Percentiles rank a stretch among this genome's conserved stretches.
Evolutionary conservation across 2,888 invertebrate species (phyloP).

Genomic region (Synergus gifuensis): DNA sequence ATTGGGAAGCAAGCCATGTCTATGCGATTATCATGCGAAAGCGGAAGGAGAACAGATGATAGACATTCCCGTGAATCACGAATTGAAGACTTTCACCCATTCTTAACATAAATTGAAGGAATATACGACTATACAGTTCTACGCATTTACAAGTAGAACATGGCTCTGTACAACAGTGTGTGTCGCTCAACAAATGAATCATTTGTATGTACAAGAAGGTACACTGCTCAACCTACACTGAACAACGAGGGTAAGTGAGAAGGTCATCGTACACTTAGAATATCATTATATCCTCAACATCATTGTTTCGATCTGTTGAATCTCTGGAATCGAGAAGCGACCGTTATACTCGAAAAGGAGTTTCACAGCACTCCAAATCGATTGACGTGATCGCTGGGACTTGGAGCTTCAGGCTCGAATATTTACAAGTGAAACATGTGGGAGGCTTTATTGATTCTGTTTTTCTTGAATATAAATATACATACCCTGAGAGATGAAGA

Average conservation of each 20-base stretch:
- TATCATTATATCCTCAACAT: background rate
- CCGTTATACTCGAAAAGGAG: background rate
- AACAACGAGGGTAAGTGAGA: background rate
- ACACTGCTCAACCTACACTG: background rate
- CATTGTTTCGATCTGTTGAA: background rate
- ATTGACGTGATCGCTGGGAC: background rate
- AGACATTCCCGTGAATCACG: conserved; percentile 15
- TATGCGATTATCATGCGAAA: background rate
- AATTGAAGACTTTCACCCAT: conserved; percentile 17
- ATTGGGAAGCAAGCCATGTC: conserved; percentile 23
- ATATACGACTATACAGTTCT: background rate
- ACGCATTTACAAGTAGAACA: conserved; percentile 34
- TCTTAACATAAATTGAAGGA: background rate
- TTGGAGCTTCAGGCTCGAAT: background rate
- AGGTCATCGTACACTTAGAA: conserved; percentile 26
- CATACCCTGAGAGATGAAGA: background rate
- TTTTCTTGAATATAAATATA: background rate
- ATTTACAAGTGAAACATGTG: background rate
- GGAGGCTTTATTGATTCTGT: background rate
- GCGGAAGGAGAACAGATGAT: background rate
- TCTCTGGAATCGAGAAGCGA: background rate
- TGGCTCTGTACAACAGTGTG: background rate
- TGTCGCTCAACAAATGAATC: conserved; percentile 12
- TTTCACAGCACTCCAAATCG: background rate
- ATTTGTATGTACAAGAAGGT: background rate